Evolutionary conservation across 2,888 invertebrate species (phyloP), one percentile per base, ranked within the genome.

Genomic region (Synanthedon formicaeformis): DNA sequence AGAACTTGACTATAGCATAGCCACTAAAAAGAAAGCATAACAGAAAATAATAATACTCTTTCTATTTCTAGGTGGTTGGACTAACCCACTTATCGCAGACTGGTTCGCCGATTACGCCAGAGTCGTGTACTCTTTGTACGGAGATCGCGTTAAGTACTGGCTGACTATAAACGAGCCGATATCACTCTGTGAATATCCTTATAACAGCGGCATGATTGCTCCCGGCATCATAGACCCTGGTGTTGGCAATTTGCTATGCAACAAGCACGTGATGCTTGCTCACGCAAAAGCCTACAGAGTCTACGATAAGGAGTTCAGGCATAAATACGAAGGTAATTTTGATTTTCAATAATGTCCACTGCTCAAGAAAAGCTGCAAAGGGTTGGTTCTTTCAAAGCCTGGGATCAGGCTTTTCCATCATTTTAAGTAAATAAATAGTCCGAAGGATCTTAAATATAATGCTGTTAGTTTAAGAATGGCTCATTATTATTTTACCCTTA

Each of bases 101-200:
- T 86, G 90, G 73, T 92, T 91, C 60, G 82, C 73, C n/a, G 89
- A 91, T 60, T 93, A 90, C 64, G 90, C 92, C 0, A 81, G 85
- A 13, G 63, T 91, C 0, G 74, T 88, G 1, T 89, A 85, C 65
- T 76, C 80, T 3, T 78, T 90, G 57, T 91, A 82, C 59, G 92
- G 89, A 0, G 89, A 90, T 61, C 86, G 91, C 14, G 90, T 93
- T 1, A 89, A 88, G 68, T 73, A 82, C 48, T 94, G 93, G 93
- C 85, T 92, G 0, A 94, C 94, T 0, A 87, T 94, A 54, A 94
- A 94, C 68, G 94, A 94, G 63, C 93, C 93, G 0, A 67, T 73
- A 18, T 57, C 77, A 1, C 59, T 84, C 3, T 88, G 89, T 56
- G 76, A 79, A 11, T 53, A 56, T 0, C 71, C 74, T 0, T 90